phyloP scores from a whole-genome alignment of 1,140 invertebrate genomes.

The Uloborus diversus region DNA sequence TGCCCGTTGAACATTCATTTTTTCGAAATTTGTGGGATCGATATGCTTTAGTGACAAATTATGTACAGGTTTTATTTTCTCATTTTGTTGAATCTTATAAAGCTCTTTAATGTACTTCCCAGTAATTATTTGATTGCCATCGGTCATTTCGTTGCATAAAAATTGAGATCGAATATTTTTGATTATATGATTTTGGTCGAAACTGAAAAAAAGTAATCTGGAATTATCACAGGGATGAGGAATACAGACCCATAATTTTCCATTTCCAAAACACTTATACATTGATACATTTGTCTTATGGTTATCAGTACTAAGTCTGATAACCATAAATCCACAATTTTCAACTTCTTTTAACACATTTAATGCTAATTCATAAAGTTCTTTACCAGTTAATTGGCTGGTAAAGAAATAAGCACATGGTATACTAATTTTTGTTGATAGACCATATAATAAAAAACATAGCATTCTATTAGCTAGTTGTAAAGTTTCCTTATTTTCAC shows the following conservation, averaged over 20 bases:
- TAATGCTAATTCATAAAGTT: background rate
- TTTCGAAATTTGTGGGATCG: too few species aligned
- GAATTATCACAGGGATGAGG: background rate
- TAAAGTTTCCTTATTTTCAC: too few species aligned
- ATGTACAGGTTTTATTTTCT: too few species aligned
- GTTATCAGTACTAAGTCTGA: background rate
- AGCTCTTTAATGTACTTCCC: background rate
- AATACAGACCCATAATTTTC: background rate
- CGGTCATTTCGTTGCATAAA: background rate
- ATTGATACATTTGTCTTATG: background rate
- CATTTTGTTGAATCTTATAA: too few species aligned
- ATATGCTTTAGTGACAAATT: too few species aligned
- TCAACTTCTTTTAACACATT: background rate
- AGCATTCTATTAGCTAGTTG: background rate
- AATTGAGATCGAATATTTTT: constrained; percentile 2
- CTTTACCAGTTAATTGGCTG: background rate
- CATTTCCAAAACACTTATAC: too few species aligned
- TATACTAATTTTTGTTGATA: background rate
- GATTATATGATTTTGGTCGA: background rate
- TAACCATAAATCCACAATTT: background rate
- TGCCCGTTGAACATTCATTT: background rate
- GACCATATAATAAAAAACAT: background rate
- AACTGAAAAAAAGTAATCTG: background rate
- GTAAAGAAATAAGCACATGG: background rate
- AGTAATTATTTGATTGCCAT: background rate